Conservation (phyloP, 1,140 invertebrate species). For the Diorhabda carinulata region DNA sequence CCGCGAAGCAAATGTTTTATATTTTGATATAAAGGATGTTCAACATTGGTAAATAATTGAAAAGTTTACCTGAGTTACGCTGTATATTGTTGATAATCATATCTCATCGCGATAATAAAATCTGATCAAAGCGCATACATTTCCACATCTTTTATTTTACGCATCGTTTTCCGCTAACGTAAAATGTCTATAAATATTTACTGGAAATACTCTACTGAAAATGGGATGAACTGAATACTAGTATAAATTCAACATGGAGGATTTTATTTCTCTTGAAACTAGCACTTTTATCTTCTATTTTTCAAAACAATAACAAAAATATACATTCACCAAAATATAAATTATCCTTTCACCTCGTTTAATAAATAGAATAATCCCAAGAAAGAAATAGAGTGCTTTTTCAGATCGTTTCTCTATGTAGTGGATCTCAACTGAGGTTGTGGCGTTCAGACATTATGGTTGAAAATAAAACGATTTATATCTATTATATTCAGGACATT, state of each 20-base stretch:
- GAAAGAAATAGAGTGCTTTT: not conserved
- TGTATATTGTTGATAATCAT: too few species aligned
- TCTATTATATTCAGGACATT: constrained; percentile 2
- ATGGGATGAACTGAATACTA: not conserved
- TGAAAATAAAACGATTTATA: constrained; percentile 1
- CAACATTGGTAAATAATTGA: too few species aligned
- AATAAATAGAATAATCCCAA: not conserved
- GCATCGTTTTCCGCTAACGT: not conserved
- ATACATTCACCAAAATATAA: not conserved
- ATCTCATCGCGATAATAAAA: too few species aligned
- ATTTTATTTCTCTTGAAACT: too few species aligned
- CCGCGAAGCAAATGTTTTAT: too few species aligned
- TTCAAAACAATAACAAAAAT: not conserved
- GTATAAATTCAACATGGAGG: too few species aligned
- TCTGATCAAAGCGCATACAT: too few species aligned
- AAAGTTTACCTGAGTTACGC: too few species aligned
- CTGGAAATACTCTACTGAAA: not conserved
- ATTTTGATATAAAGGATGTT: too few species aligned
- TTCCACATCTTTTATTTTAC: not conserved
- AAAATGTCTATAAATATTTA: constrained; percentile 3
- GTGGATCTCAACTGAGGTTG: not conserved
- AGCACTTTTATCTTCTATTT: too few species aligned
- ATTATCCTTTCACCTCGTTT: not conserved
- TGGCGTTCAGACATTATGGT: not conserved
- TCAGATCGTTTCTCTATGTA: too few species aligned